Base-by-base conservation (phyloP, 2,113 vertebrate species). In the Mesoclemmys tuberculata region DNA sequence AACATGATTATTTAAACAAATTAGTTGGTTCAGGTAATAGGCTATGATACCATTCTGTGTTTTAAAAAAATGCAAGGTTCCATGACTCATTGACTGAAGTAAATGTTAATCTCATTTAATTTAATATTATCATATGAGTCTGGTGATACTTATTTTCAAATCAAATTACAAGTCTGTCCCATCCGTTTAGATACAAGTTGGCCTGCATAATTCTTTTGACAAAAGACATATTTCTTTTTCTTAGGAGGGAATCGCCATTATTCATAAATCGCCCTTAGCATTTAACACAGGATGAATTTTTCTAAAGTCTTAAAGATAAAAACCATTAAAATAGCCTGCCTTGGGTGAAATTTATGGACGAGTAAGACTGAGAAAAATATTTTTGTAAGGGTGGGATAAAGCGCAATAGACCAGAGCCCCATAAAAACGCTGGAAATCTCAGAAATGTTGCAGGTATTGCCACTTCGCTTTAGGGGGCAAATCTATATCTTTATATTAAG, bases 51-150 rank as follows among this genome's bases (percentile, higher is more conserved):
- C 3, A 77, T 46, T 46, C 44, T 77, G 44, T 77, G 12, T 12
- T 12, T 93, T 88, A 87, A 95, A 77, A 71, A 38, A 44, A 44
- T 14, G 6, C 24, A 29, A 86, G 58, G 41, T 81, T 92, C 82
- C 24, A 77, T 96, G 95, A 96, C 78, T 94, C 87, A 94, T 94
- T 94, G 94, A n/a, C 79, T 94, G 54, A 46, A 54, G 41, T 92
- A 89, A 92, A 95, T 87, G 89, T 82, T 95, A 90, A 93, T 93
- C 80, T 85, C 44, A 64, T 94, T 96, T 95, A 90, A 94, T 89
- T 92, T 89, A 90, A 92, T 96, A 94, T 77, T 96, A 85, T 92
- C 77, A n/a, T 91, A 19, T 16, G 24, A 84, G 75, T 58, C 89
- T 92, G 41, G 21, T 90, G 80, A 54, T 91, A 88, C 6, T 84